Base-by-base conservation (phyloP, 2,113 vertebrate species). In the Rhodinocichla rosea region DNA sequence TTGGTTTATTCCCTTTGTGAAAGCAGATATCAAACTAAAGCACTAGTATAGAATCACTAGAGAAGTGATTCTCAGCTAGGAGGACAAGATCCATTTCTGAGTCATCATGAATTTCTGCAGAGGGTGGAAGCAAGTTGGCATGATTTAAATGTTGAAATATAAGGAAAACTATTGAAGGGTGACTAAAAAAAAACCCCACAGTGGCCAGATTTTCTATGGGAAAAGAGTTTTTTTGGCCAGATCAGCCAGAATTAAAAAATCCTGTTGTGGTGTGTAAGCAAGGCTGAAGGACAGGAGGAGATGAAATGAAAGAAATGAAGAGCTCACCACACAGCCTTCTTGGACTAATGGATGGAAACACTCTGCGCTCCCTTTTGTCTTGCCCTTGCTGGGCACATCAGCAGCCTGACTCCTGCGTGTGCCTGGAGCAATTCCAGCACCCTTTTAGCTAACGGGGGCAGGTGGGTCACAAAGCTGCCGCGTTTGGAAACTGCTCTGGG, bases 21-120 rank as follows among this genome's bases (percentile, higher is more conserved):
- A 93, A 92, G 70, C 22, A 90, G 91, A 67, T 91, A 89, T 22
- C 73, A 90, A 89, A 83, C 69, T 47, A 27, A 30, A 83, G 68
- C 62, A 37, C 30, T 60, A 30, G 56, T 71, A 26, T 49, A 49
- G 7, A 49, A 49, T 26, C 47, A 26, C 23, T 49, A 83, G 76
- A 91, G 77, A 80, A 92, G 60, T 7, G 40, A 94, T 90, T 93
- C 40, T 87, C 67, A 86, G 44, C 74, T 79, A 68, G 44, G 3
- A 2, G 81, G 79, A 94, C 90, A 93, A 64, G 83, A 90, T 93
- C 71, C 49, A 40, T 83, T 93, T 92, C 76, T 90, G 92, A 97
- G 60, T 94, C 85, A 88, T 39, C n/a, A 4, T 67, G 67, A 80
- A 60, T 86, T 92, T 90, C 94, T 87, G 42, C 39, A 0, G 44